Percentiles rank a stretch among this genome's conserved stretches.
phyloP scores from a whole-genome alignment of 2,113 vertebrate genomes.

The Scortum barcoo region DNA sequence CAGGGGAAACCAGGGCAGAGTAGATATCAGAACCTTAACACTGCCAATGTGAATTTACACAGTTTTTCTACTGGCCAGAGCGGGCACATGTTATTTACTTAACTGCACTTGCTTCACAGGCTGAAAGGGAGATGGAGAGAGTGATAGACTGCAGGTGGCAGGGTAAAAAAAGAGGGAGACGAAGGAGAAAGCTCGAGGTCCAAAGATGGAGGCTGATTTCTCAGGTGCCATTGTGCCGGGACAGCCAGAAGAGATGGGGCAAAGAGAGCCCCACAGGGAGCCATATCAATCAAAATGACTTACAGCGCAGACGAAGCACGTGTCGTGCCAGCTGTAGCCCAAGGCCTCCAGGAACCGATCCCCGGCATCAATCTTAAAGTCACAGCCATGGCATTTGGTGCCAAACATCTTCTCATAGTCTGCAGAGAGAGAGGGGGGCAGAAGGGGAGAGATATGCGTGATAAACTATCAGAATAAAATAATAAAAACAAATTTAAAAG shows the following conservation, averaged over 20 bases:
- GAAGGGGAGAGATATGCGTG: background rate
- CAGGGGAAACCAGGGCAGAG: slow-evolving; percentile 49
- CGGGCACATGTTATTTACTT: slow-evolving; percentile 38
- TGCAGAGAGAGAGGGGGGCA: slow-evolving; percentile 64
- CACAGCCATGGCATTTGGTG: slow-evolving; percentile 98
- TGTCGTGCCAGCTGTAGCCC: slow-evolving; percentile 99
- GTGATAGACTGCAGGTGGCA: slow-evolving; percentile 38
- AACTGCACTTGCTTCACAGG: slow-evolving; percentile 38
- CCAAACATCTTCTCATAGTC: slow-evolving; percentile 99
- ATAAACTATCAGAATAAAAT: slow-evolving; percentile 10
- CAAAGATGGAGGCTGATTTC: slow-evolving; percentile 54
- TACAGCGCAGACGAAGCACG: slow-evolving; percentile 98
- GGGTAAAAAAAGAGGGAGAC: slow-evolving; percentile 11
- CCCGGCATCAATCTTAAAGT: slow-evolving; percentile 99
- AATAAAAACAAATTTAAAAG: slow-evolving; percentile 19
- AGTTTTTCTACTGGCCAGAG: slow-evolving; percentile 39
- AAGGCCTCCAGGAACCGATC: slow-evolving; percentile 98
- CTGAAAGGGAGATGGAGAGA: slow-evolving; percentile 26
- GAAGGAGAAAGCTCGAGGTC: slow-evolving; percentile 26
- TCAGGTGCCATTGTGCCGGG: slow-evolving; percentile 62
- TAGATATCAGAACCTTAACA: slow-evolving; percentile 57
- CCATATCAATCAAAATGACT: slow-evolving; percentile 86
- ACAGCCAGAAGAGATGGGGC: slow-evolving; percentile 42
- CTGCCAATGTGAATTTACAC: slow-evolving; percentile 51
- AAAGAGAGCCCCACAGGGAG: slow-evolving; percentile 39